phyloP scores from a whole-genome alignment of 2,888 invertebrate genomes.

The Hydroisotoma schaefferi region DNA sequence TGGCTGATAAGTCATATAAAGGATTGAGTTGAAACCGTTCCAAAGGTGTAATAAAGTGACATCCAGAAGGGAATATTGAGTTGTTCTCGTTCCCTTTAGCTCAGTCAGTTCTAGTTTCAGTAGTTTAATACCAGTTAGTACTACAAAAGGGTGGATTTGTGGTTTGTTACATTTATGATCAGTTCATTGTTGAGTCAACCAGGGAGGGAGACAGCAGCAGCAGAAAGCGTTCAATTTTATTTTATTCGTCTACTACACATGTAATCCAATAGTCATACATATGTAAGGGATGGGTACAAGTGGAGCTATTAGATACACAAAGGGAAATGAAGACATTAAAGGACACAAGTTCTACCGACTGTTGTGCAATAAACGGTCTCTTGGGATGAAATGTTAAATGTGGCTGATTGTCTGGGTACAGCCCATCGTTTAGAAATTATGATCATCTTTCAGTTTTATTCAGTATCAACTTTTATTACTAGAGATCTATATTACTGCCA shows the following conservation, averaged over 20 bases:
- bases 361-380: slow-evolving; percentile 27
- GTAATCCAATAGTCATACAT: no score
- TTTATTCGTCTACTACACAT: neutral
- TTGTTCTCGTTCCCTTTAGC: slow-evolving; percentile 3
- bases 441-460: slow-evolving; percentile 9
- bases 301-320: slow-evolving; percentile 15
- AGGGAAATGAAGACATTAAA: slow-evolving; percentile 33
- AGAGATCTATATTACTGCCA: no score
- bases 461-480: no score
- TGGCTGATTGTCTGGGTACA: neutral
- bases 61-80: slow-evolving; percentile 11
- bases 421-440: slow-evolving; percentile 24
- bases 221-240: no score
- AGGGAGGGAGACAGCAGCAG: slow-evolving; percentile 6
- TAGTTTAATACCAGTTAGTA: neutral
- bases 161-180: slow-evolving; percentile 14
- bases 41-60: slow-evolving; percentile 12
- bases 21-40: slow-evolving; percentile 5
- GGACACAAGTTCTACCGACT: slow-evolving; percentile 9
- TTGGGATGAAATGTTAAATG: slow-evolving; percentile 7
- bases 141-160: slow-evolving; percentile 10
- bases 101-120: neutral
- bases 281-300: no score
- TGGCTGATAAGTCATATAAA: slow-evolving; percentile 2
- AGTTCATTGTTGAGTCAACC: slow-evolving; percentile 21